phyloP scores from a whole-genome alignment of 2,888 invertebrate species.

The Gastracanthus pulcherrimus region DNA sequence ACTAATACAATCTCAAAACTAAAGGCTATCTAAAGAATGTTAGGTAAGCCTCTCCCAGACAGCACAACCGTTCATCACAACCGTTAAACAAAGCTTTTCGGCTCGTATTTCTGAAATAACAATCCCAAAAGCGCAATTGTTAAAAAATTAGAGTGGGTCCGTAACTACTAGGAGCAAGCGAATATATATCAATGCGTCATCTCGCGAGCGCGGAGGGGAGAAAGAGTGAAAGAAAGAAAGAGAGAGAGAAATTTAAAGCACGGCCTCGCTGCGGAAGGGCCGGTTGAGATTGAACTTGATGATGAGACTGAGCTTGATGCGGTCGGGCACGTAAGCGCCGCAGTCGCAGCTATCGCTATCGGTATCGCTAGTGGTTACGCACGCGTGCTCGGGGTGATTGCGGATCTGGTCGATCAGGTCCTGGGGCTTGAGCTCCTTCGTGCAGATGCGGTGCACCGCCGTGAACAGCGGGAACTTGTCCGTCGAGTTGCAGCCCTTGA shows the following conservation, averaged over 20 bases:
- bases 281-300: constrained; percentile 52
- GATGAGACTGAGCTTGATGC: constrained; percentile 53
- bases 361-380: constrained; percentile 45
- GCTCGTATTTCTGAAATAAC: too few species aligned
- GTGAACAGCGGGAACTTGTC: constrained; percentile 98
- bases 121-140: too few species aligned
- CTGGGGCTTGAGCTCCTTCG: constrained; percentile 86
- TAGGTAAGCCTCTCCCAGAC: too few species aligned
- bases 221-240: neutral
- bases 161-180: too few species aligned
- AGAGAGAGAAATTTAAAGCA: neutral
- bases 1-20: neutral
- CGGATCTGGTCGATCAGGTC: constrained; percentile 95
- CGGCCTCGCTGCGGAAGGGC: constrained; percentile 48
- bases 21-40: neutral
- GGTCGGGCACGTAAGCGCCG: constrained; percentile 46
- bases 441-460: constrained; percentile 96
- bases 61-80: too few species aligned
- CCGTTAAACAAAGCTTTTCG: too few species aligned
- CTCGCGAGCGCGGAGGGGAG: neutral
- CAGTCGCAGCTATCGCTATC: neutral
- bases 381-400: constrained; percentile 69
- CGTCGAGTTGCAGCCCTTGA: constrained; percentile 90
- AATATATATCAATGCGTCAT: too few species aligned
- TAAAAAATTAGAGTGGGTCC: too few species aligned